These are phyloP conservation scores for Lamprologus lemairii DNA, from an alignment of 2,113 vertebrate species.

Conservation along the genomic window DNA sequence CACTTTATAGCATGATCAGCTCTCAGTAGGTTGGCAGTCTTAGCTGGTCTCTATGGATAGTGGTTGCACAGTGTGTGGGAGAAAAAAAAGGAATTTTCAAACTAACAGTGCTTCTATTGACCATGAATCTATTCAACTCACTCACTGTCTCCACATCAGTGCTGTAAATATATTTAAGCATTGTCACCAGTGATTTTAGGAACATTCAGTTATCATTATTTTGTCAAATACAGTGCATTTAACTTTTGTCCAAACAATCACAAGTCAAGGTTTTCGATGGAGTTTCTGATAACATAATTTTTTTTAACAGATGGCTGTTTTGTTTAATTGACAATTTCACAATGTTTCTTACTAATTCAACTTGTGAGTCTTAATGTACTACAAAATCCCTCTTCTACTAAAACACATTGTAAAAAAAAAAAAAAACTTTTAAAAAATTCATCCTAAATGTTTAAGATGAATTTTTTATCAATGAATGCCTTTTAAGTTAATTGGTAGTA, in stretches of 20 bases:
- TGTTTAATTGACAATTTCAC: not conserved
- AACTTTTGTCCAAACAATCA: not conserved
- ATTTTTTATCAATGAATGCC: not conserved
- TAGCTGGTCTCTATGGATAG: not conserved
- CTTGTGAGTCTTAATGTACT: not conserved
- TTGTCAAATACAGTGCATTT: not conserved
- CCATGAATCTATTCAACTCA: not conserved
- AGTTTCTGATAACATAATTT: not conserved
- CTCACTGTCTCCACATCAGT: not conserved
- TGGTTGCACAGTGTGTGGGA: not conserved
- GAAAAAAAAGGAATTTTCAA: not conserved
- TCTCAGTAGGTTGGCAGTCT: not conserved
- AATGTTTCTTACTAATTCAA: not conserved
- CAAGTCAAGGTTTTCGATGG: not conserved
- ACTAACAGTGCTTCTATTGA: not conserved
- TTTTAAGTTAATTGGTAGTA: not conserved
- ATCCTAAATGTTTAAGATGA: not conserved
- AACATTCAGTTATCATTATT: not conserved
- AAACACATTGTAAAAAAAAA: not conserved
- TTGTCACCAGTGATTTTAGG: not conserved
- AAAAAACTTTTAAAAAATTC: not conserved
- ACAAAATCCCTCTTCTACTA: not conserved
- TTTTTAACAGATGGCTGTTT: not conserved
- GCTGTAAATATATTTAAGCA: not conserved
- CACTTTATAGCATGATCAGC: not conserved